phyloP scores from a whole-genome alignment of 2,888 invertebrate genomes.

The Aspidiotus rigidus region DNA sequence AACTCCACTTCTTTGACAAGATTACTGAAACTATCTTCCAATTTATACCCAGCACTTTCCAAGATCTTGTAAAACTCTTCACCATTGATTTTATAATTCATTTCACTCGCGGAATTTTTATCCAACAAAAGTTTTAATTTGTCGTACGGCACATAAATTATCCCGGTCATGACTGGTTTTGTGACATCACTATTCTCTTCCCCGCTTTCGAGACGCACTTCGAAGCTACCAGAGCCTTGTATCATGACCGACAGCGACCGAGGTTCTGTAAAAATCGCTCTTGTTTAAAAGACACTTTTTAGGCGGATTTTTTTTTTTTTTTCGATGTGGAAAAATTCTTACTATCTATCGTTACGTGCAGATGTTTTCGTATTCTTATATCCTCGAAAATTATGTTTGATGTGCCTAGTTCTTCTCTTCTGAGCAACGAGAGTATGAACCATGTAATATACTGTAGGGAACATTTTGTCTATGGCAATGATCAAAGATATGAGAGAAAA shows the following conservation, averaged over 20 bases:
- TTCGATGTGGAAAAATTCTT: background rate
- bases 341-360: slow-evolving; percentile 60
- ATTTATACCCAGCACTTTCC: slow-evolving; percentile 15
- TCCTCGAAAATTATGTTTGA: slow-evolving; percentile 75
- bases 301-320: background rate
- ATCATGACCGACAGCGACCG: slow-evolving; percentile 48
- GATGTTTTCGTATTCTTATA: slow-evolving; percentile 70
- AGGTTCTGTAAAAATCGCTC: slow-evolving; percentile 17
- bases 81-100: slow-evolving; percentile 17
- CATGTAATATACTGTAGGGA: slow-evolving; percentile 52
- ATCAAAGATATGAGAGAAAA: background rate
- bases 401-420: slow-evolving; percentile 55
- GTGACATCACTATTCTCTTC: slow-evolving; percentile 48
- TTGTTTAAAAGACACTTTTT: background rate
- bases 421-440: slow-evolving; percentile 64
- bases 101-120: slow-evolving; percentile 40
- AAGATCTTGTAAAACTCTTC: slow-evolving; percentile 26
- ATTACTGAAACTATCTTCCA: slow-evolving; percentile 19
- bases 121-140: slow-evolving; percentile 49
- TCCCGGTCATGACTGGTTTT: slow-evolving; percentile 60
- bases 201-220: slow-evolving; percentile 44
- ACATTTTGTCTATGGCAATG: background rate
- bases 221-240: slow-evolving; percentile 53
- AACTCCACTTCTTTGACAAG: slow-evolving; percentile 15
- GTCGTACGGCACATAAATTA: slow-evolving; percentile 51